phyloP scores from a whole-genome alignment of 2,797 vertebrate species.

The Oreochromis grahami region DNA sequence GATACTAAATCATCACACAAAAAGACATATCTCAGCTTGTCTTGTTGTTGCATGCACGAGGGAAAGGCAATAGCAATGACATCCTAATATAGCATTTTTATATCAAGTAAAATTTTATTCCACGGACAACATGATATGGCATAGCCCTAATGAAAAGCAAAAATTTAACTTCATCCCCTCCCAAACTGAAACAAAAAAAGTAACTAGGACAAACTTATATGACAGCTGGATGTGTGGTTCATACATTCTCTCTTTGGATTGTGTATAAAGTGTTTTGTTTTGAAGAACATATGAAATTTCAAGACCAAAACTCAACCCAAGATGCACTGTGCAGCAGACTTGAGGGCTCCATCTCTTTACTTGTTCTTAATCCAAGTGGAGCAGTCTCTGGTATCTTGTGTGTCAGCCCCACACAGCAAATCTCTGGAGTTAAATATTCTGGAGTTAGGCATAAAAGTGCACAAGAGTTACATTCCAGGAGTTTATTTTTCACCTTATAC shows the following conservation, averaged over 20 bases:
- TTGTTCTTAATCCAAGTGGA: neutral
- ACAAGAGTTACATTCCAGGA: too few relatives aligned
- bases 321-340: neutral
- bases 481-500: too few relatives aligned
- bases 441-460: too few relatives aligned
- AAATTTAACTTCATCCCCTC: neutral
- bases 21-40: neutral
- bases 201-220: neutral
- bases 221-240: neutral
- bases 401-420: neutral
- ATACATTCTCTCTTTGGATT: neutral
- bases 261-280: neutral
- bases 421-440: too few relatives aligned
- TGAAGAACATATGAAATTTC: neutral
- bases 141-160: neutral
- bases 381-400: neutral
- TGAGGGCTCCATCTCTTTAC: neutral
- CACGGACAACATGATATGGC: neutral
- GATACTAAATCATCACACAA: neutral
- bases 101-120: neutral
- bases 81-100: neutral
- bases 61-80: neutral
- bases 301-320: neutral
- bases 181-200: neutral
- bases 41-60: neutral